A percentile compares a stretch with the other conserved stretches of the same genome.
Evolutionary conservation across 2,888 invertebrate genomes (phyloP).

Genomic region (Drosophila niveifrons): DNA sequence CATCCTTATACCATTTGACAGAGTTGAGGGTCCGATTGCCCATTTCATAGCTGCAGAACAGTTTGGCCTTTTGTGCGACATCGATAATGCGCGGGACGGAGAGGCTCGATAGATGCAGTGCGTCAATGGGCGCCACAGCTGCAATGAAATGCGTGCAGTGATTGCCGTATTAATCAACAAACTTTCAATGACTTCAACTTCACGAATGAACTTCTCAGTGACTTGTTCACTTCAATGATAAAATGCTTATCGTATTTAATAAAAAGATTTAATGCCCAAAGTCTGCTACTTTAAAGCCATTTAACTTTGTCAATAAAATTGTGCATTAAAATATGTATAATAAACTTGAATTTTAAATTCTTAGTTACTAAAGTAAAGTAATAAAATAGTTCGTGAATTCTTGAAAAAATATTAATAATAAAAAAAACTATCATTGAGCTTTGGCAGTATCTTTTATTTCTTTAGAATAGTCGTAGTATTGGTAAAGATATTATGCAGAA

Average conservation of each 20-base stretch:
- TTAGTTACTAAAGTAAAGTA: no score
- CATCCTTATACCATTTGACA: conserved; percentile 86
- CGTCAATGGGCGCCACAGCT: conserved; percentile 78
- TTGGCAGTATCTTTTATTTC: no score
- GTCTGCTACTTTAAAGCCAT: not conserved
- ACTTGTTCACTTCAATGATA: no score
- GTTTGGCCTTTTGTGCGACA: conserved; percentile 84
- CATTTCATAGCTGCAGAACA: conserved; percentile 85
- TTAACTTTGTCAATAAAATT: not conserved
- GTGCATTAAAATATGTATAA: no score
- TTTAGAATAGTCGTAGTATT: no score
- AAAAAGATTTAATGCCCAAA: not conserved
- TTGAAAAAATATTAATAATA: no score
- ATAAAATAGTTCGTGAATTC: no score
- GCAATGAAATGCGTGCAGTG: conserved; percentile 34
- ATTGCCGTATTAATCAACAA: conserved; percentile 47
- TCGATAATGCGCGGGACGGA: conserved; percentile 85
- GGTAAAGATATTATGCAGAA: no score
- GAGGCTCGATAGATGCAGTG: conserved; percentile 84
- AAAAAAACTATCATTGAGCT: no score
- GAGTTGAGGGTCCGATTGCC: conserved; percentile 85
- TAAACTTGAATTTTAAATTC: no score
- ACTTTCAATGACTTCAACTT: conserved; percentile 19
- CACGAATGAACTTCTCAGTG: not conserved
- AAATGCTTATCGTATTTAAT: not conserved